Evolutionary conservation across 1,140 invertebrate species (phyloP).

Genomic region (Drosophila ficusphila): DNA sequence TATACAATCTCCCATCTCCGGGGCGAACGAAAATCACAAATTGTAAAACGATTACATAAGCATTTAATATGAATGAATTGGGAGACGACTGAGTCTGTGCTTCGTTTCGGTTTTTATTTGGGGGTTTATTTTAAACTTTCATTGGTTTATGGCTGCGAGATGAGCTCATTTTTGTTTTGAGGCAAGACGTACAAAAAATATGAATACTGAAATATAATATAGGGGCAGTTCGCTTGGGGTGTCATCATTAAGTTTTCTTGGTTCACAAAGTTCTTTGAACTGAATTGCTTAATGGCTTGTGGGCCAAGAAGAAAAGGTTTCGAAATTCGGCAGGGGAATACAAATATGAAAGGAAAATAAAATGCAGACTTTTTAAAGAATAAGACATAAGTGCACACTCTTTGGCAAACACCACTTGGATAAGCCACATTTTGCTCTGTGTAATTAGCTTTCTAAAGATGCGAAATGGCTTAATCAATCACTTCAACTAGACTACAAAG

Average conservation of each 20-base stretch:
- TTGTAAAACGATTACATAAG: slow-evolving; percentile 75
- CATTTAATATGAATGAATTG: slow-evolving; percentile 52
- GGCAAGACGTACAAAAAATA: slow-evolving; percentile 30
- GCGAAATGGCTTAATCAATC: background rate
- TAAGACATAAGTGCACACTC: background rate
- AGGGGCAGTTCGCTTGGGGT: slow-evolving; percentile 34
- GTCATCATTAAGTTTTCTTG: slow-evolving; percentile 47
- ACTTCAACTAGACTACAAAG: slow-evolving; percentile 9
- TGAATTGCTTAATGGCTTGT: slow-evolving; percentile 30
- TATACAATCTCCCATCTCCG: slow-evolving; percentile 27
- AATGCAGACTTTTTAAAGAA: background rate
- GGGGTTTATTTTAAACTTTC: slow-evolving; percentile 12
- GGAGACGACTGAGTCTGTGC: slow-evolving; percentile 2
- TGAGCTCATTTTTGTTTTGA: slow-evolving; percentile 71
- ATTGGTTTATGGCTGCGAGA: slow-evolving; percentile 37
- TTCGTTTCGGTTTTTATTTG: slow-evolving; percentile 20
- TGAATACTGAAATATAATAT: slow-evolving; percentile 71
- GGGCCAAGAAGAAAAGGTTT: background rate
- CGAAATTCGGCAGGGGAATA: background rate
- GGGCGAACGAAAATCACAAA: slow-evolving; percentile 42
- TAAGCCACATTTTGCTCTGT: background rate
- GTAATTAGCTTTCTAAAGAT: slow-evolving; percentile 21
- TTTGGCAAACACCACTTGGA: too few relatives aligned
- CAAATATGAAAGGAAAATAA: background rate
- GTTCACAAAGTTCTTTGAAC: slow-evolving; percentile 44